These are phyloP conservation scores for Poicephalus meyeri DNA, from an alignment of 2,113 vertebrate genomes.

Conservation along the genomic window DNA sequence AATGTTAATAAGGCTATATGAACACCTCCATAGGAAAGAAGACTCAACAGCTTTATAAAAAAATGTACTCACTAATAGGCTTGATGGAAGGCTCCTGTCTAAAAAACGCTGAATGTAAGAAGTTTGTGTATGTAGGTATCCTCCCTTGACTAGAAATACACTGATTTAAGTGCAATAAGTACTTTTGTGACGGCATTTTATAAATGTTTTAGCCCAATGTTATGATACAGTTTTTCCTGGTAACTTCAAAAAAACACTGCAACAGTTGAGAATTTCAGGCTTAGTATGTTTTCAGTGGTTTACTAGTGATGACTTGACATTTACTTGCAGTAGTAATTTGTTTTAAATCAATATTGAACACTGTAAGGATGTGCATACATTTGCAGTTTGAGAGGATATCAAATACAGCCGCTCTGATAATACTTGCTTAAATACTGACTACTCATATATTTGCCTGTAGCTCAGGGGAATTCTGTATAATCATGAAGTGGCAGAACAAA, in stretches of 20 bases:
- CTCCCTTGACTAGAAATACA: not conserved
- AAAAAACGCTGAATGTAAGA: not conserved
- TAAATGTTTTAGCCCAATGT: not conserved
- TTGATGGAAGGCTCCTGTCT: not conserved
- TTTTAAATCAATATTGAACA: slow-evolving; percentile 50
- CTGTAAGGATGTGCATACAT: slow-evolving; percentile 12
- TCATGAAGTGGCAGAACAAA: not conserved
- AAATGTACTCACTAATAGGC: not conserved
- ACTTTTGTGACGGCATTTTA: not conserved
- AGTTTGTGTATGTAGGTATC: not conserved
- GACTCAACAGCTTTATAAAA: not conserved
- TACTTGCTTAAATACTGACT: slow-evolving; percentile 36
- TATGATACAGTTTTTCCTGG: not conserved
- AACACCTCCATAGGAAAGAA: not conserved
- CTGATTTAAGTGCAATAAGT: accelerated
- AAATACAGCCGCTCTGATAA: not conserved
- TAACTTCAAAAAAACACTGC: not conserved
- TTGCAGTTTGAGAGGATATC: slow-evolving; percentile 21
- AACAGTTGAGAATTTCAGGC: not conserved
- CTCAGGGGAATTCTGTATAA: not conserved
- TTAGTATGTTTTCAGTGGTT: not conserved
- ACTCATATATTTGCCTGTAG: not conserved
- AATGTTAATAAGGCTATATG: not conserved
- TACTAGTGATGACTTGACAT: slow-evolving; percentile 15
- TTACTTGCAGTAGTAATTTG: slow-evolving; percentile 27